Evolutionary conservation across 2,888 invertebrate genomes (phyloP), one percentile per base, ranked within the genome.

Genomic region (Leucophenga montana): DNA sequence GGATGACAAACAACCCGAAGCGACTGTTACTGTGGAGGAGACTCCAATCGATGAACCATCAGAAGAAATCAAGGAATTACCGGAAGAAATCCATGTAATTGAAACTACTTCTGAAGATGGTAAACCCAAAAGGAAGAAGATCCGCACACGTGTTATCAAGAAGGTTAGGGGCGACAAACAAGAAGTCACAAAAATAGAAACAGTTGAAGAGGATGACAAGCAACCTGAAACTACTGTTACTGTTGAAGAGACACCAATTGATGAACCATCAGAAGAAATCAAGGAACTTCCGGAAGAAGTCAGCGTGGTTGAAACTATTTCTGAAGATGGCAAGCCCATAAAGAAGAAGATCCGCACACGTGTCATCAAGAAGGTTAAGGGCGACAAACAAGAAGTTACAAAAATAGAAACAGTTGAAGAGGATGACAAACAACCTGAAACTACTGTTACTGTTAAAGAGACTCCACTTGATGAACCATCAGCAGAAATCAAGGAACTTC

Each of bases 381-480:
- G 86, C 2, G 78, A 77, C 1, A 87, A 88, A 65, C 75, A 87
- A 72, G 88, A 89, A 77, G 76, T 89, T 0, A 90, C 89, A 0
- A 89, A 87, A 79, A 89, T 89, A 16, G 84, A 85, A 1, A 89
- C 89, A 0, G 75, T 88, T n/a, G 85, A 89, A 78, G 69, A 87
- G 74, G 71, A 89, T 85, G 77, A 85, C 82, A 83, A 89, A 85
- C 74, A 79, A 75, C 77, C 80, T 62, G 39, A 83, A 78, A 74
- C 86, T 68, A 84, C 85, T 11, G 83, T 89, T 6, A 66, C 68
- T 16, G 72, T 73, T 48, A 85, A 88, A 77, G 71, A 85, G 78
- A 66, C 76, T 68, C 77, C 79, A 3, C 85, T 83, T 0, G 76
- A 73, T 3, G 27, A 27, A 3, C 2, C 3, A 27, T 27, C 4